phyloP scores from a whole-genome alignment of 2,113 vertebrate genomes.

The Steatornis caripensis region DNA sequence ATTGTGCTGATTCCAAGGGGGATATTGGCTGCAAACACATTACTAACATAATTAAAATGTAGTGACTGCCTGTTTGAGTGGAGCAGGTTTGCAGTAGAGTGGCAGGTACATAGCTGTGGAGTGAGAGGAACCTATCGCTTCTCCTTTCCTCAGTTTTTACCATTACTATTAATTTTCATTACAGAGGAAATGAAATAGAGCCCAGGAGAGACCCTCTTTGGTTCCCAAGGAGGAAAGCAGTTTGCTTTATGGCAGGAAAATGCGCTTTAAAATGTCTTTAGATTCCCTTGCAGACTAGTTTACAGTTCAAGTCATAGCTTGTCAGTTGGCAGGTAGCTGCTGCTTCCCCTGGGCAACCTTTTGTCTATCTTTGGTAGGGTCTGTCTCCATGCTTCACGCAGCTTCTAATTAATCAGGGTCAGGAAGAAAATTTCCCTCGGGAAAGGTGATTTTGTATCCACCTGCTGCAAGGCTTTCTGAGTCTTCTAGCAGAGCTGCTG shows the following conservation, averaged over 20 bases:
- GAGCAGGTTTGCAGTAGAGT: background rate
- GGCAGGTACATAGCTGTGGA: background rate
- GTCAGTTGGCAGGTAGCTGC: background rate
- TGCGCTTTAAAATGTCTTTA: slow-evolving; percentile 10
- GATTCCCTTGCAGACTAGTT: background rate
- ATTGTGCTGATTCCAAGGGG: background rate
- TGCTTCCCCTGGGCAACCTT: background rate
- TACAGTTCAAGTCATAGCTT: background rate
- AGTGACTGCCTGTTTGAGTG: background rate
- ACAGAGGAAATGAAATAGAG: background rate
- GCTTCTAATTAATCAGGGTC: slow-evolving; percentile 14
- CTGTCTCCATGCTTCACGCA: background rate
- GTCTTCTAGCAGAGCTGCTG: background rate
- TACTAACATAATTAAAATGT: background rate
- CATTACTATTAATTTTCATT: slow-evolving; percentile 11
- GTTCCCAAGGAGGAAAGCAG: background rate
- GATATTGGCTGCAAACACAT: background rate
- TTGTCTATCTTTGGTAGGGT: background rate
- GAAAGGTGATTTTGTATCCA: background rate
- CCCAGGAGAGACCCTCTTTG: background rate
- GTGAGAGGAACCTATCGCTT: background rate
- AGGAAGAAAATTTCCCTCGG: slow-evolving; percentile 5
- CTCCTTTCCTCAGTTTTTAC: background rate
- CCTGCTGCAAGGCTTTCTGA: background rate
- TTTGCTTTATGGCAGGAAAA: background rate